Conservation (phyloP, 2,797 vertebrate genomes). For the Ctenopoma multispine region DNA sequence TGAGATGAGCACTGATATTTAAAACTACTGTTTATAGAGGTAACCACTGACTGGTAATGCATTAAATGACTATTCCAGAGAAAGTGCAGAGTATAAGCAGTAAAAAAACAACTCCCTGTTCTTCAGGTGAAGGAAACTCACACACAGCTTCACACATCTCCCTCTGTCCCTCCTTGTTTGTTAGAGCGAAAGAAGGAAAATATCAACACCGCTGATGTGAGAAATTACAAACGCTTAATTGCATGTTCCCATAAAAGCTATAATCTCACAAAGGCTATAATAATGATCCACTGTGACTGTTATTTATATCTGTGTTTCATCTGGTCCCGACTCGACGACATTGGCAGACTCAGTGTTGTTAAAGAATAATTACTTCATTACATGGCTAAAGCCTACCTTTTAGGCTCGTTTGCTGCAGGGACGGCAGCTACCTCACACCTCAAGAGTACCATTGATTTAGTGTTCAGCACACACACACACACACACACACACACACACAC, state of each 20-base stretch:
- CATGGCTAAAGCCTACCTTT: constrained; percentile 14
- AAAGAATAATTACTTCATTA: constrained; percentile 33
- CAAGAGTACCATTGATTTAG: constrained; percentile 36
- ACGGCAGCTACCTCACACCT: constrained; percentile 14
- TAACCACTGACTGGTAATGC: background rate
- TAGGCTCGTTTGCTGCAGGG: constrained; percentile 10
- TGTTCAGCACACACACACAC: constrained; percentile 23
- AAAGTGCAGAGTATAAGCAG: background rate
- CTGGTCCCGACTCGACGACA: constrained; percentile 29
- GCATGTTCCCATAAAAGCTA: constrained; percentile 25
- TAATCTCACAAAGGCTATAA: constrained; percentile 27
- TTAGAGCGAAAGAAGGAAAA: background rate
- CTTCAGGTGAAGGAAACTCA: background rate
- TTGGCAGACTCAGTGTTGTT: constrained; percentile 16
- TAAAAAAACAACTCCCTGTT: no score
- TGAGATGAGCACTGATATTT: background rate
- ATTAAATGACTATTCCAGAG: background rate
- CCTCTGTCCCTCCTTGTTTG: background rate
- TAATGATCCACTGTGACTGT: constrained; percentile 13
- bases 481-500: constrained; percentile 6
- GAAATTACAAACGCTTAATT: constrained; percentile 32
- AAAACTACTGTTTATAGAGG: background rate
- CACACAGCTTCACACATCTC: background rate
- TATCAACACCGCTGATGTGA: constrained; percentile 2
- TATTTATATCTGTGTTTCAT: constrained; percentile 26